Percentiles rank a stretch among this genome's conserved stretches.
phyloP scores from a whole-genome alignment of 2,888 invertebrate genomes.

The Pasiphila rectangulata region DNA sequence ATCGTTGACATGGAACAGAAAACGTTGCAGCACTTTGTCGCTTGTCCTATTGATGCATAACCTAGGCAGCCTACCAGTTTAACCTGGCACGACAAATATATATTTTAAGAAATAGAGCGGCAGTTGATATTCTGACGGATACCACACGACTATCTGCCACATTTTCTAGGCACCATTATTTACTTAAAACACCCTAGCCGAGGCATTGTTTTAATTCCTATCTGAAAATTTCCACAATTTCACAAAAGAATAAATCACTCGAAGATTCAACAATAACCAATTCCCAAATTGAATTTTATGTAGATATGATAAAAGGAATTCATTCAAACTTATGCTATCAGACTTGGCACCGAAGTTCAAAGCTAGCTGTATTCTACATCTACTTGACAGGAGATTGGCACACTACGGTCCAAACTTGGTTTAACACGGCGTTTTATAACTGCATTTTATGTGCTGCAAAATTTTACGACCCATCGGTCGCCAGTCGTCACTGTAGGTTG shows the following conservation, averaged over 20 bases:
- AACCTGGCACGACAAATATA: too few relatives aligned
- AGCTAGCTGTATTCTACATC: slow-evolving; percentile 10
- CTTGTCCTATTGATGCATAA: too few relatives aligned
- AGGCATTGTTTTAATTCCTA: neutral
- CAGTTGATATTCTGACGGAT: too few relatives aligned
- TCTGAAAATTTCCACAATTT: neutral
- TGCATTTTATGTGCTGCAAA: slow-evolving; percentile 19
- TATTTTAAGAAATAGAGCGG: too few relatives aligned
- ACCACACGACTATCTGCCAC: too few relatives aligned
- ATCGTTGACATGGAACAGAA: too few relatives aligned
- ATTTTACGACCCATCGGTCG: slow-evolving; percentile 11
- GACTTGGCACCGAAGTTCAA: slow-evolving; percentile 3
- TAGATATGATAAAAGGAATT: slow-evolving; percentile 6
- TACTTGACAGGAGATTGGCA: slow-evolving; percentile 13
- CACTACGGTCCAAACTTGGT: slow-evolving; percentile 4
- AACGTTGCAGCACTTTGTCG: too few relatives aligned
- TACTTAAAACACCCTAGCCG: too few relatives aligned
- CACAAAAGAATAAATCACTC: neutral
- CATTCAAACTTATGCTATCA: slow-evolving; percentile 8
- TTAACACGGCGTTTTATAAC: slow-evolving; percentile 11
- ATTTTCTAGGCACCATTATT: too few relatives aligned
- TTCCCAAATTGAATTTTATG: neutral
- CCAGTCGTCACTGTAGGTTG: slow-evolving; percentile 6
- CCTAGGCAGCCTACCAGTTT: too few relatives aligned
- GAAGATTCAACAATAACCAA: neutral